Evolutionary conservation across 2,888 invertebrate genomes (phyloP).

Genomic region (Heliothis peltigera): DNA sequence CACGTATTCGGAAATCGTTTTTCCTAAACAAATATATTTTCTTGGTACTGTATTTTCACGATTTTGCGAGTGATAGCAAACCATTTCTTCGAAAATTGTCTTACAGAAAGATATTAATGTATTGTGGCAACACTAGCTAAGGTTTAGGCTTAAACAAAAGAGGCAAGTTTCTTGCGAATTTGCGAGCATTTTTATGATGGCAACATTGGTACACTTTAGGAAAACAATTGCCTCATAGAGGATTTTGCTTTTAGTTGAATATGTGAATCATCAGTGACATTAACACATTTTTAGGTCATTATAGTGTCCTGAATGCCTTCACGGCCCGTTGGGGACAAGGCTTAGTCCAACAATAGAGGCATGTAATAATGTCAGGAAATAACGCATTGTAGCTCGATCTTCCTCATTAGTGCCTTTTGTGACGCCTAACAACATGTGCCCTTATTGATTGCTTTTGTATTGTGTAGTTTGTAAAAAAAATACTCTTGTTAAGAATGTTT

Average conservation of each 20-base stretch:
- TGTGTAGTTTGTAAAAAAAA: constrained; percentile 28
- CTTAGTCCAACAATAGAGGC: constrained; percentile 33
- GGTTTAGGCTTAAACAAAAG: constrained; percentile 33
- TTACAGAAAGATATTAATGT: constrained; percentile 28
- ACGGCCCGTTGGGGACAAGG: constrained; percentile 22
- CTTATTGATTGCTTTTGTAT: constrained; percentile 33
- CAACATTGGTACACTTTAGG: background rate
- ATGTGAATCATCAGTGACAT: constrained; percentile 7
- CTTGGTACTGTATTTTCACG: constrained; percentile 30
- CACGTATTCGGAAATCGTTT: constrained; percentile 46
- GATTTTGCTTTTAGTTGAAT: background rate
- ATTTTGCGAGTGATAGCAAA: constrained; percentile 41
- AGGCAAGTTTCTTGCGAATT: constrained; percentile 29
- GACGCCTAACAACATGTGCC: constrained; percentile 23
- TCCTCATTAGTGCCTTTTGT: constrained; percentile 53
- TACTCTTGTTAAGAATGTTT: constrained; percentile 6
- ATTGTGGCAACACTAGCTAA: constrained; percentile 23
- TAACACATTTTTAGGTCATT: constrained; percentile 28
- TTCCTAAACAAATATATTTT: constrained; percentile 36
- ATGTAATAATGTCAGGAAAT: constrained; percentile 52
- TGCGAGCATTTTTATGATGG: constrained; percentile 9
- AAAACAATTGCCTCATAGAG: background rate
- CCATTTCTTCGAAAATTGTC: constrained; percentile 33
- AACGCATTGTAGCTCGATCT: constrained; percentile 41
- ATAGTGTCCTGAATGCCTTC: constrained; percentile 23